Conservation (phyloP, 2,888 invertebrate genomes). For the Choristoneura rosaceana region DNA sequence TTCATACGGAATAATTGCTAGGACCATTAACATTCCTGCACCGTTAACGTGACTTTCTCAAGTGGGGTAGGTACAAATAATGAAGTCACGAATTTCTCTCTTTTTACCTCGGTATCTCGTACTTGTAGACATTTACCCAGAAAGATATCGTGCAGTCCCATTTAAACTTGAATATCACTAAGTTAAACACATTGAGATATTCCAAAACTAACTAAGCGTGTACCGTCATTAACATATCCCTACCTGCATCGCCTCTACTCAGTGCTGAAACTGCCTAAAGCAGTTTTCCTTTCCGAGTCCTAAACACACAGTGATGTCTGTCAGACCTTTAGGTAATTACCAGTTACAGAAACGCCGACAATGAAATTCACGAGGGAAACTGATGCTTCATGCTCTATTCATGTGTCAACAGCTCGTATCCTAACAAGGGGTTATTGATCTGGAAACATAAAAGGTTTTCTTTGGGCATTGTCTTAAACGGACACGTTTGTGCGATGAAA, state of each 20-base stretch:
- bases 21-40: constrained; percentile 72
- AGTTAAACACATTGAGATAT: constrained; percentile 9
- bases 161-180: background rate
- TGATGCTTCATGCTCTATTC: constrained; percentile 64
- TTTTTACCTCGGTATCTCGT: background rate
- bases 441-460: constrained; percentile 73
- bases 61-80: constrained; percentile 60
- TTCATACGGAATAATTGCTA: constrained; percentile 67
- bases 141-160: constrained; percentile 4
- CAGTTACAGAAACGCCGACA: constrained; percentile 56
- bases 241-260: background rate
- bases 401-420: constrained; percentile 71
- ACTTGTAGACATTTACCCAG: background rate
- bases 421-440: constrained; percentile 74
- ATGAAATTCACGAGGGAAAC: constrained; percentile 65
- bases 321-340: constrained; percentile 26
- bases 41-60: constrained; percentile 66
- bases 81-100: constrained; percentile 55
- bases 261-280: constrained; percentile 6
- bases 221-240: constrained; percentile 17
- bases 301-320: constrained; percentile 10
- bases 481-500: constrained; percentile 49
- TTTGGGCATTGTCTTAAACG: constrained; percentile 73
- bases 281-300: background rate
- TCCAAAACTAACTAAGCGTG: constrained; percentile 15